A percentile compares a stretch with the other conserved stretches of the same genome.
Conservation (phyloP, 2,113 vertebrate species). For the Prochilodus magdalenae region DNA sequence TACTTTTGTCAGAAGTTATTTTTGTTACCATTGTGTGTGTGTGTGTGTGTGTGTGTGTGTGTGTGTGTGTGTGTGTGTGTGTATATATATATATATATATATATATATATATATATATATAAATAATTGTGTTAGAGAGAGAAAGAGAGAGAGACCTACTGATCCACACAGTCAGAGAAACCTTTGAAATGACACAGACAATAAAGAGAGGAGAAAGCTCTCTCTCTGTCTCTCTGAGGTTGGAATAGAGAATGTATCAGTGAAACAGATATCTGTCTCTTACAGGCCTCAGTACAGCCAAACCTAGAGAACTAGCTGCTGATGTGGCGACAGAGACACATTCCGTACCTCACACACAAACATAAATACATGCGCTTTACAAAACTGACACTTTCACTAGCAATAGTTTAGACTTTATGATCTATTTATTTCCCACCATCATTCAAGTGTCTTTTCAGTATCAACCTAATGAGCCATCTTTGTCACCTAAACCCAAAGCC, state of each 20-base stretch:
- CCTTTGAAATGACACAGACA: background rate
- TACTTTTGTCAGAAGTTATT: too few relatives aligned
- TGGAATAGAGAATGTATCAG: background rate
- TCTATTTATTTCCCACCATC: constrained; percentile 12
- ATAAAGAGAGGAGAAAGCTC: background rate
- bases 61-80: too few relatives aligned
- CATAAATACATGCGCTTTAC: background rate
- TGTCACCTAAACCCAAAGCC: background rate
- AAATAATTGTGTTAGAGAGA: background rate
- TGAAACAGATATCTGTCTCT: background rate
- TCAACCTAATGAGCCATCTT: constrained; percentile 24
- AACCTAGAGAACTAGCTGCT: background rate
- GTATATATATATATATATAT: too few relatives aligned
- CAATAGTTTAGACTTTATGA: constrained; percentile 25
- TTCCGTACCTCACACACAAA: background rate
- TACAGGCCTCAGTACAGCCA: background rate
- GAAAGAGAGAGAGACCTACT: background rate
- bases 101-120: too few relatives aligned
- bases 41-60: too few relatives aligned
- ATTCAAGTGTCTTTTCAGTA: constrained; percentile 27
- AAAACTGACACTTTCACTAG: constrained; percentile 10
- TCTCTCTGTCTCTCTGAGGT: background rate
- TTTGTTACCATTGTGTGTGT: too few relatives aligned
- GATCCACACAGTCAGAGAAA: background rate
- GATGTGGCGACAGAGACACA: background rate